phyloP scores from a whole-genome alignment of 2,888 invertebrate species.

The Leptogaster cylindrica region DNA sequence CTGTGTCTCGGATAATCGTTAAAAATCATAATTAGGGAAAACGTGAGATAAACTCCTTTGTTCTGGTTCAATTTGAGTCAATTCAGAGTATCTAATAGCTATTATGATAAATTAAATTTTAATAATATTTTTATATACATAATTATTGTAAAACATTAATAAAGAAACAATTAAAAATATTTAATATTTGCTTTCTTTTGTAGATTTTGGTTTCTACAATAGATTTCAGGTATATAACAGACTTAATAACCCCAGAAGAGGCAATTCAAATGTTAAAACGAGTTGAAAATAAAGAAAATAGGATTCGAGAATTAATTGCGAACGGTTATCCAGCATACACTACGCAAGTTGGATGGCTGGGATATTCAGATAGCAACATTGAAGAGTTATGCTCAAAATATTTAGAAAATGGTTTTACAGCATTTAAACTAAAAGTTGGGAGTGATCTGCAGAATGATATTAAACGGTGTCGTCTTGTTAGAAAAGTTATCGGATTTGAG shows the following conservation, averaged over 20 bases:
- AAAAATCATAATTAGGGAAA: no score
- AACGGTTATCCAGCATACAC: slow-evolving; percentile 86
- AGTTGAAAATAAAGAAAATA: slow-evolving; percentile 65
- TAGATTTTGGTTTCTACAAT: slow-evolving; percentile 75
- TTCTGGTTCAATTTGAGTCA: no score
- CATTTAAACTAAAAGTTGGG: slow-evolving; percentile 93
- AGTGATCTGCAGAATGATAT: slow-evolving; percentile 77
- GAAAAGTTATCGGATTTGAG: slow-evolving; percentile 77
- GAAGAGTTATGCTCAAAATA: slow-evolving; percentile 74
- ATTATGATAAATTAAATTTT: no score
- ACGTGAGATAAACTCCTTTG: no score
- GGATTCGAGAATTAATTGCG: slow-evolving; percentile 69
- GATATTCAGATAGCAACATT: slow-evolving; percentile 80
- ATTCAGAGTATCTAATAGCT: no score
- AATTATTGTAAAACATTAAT: no score
- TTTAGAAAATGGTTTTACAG: slow-evolving; percentile 75
- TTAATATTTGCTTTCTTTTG: neutral
- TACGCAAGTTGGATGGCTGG: slow-evolving; percentile 89
- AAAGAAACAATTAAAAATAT: neutral
- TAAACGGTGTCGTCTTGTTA: slow-evolving; percentile 73
- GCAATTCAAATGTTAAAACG: slow-evolving; percentile 75
- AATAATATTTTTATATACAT: no score
- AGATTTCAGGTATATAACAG: slow-evolving; percentile 85
- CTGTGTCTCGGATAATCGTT: no score
- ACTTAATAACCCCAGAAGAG: slow-evolving; percentile 82